Conservation (phyloP, 2,888 invertebrate species). For the Cacoxenus indagator region DNA sequence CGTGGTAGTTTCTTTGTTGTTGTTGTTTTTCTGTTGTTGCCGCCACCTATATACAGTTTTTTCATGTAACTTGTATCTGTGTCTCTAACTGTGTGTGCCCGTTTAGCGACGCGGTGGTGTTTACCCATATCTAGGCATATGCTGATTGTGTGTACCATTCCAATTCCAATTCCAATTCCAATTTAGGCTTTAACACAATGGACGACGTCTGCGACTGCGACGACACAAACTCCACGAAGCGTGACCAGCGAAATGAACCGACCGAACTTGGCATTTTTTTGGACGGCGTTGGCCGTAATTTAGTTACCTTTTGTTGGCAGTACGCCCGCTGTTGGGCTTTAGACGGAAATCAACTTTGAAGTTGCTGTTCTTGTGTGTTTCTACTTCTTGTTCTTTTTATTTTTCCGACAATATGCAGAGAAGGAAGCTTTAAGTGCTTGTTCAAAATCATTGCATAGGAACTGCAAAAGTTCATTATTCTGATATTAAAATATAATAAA, state of each 20-base stretch:
- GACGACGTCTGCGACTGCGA: too few relatives aligned
- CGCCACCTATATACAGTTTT: background rate
- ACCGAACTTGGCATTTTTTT: background rate
- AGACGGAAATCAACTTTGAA: too few relatives aligned
- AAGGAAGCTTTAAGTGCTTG: too few relatives aligned
- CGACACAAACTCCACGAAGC: constrained; percentile 19
- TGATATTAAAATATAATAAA: too few relatives aligned
- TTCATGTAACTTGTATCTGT: background rate
- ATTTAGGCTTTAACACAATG: constrained; percentile 30
- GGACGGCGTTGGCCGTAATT: background rate
- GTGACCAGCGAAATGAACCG: background rate
- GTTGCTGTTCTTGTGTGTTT: too few relatives aligned
- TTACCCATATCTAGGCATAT: constrained; percentile 63
- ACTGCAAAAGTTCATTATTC: too few relatives aligned
- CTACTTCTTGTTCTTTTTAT: too few relatives aligned
- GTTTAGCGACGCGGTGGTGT: constrained; percentile 64
- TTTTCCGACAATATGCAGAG: too few relatives aligned
- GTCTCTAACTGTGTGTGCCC: constrained; percentile 5
- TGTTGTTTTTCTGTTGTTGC: background rate
- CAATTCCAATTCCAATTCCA: too few relatives aligned
- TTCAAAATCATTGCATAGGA: too few relatives aligned
- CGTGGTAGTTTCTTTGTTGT: too few relatives aligned
- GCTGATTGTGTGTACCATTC: constrained; percentile 50
- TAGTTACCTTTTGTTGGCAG: background rate
- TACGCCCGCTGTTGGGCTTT: too few relatives aligned